A percentile compares a stretch with the other conserved stretches of the same genome.
These are phyloP conservation scores for Chloropsis hardwickii DNA, from an alignment of 2,113 vertebrate genomes.

Conservation along the genomic window DNA sequence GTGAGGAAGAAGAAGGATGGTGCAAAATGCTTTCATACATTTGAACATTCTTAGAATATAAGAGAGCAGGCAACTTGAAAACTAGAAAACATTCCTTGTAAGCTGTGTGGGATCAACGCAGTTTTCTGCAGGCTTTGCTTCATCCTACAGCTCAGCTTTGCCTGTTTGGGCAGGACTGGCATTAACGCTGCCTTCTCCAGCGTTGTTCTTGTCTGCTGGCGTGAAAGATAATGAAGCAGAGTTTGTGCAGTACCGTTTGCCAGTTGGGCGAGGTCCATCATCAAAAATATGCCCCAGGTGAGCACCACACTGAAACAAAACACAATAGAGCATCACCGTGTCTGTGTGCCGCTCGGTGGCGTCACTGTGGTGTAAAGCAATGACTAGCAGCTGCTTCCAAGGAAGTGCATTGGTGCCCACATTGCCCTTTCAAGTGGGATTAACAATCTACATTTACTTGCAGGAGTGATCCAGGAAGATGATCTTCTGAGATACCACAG, in stretches of 20 bases:
- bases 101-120: constrained; percentile 39
- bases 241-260: constrained; percentile 96
- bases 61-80: constrained; percentile 50
- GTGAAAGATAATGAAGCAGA: constrained; percentile 86
- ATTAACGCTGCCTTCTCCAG: background rate
- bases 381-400: background rate
- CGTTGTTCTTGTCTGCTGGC: constrained; percentile 47
- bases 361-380: background rate
- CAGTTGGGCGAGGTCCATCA: constrained; percentile 90
- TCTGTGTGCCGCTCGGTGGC: background rate
- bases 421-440: background rate
- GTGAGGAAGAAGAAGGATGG: constrained; percentile 49
- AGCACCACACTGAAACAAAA: constrained; percentile 90
- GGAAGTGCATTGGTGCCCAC: background rate
- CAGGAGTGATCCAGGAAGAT: background rate
- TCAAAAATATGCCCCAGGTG: constrained; percentile 97
- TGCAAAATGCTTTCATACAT: constrained; percentile 61
- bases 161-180: constrained; percentile 42
- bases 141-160: constrained; percentile 68
- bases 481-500: background rate
- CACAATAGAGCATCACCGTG: background rate
- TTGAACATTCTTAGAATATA: constrained; percentile 68
- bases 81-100: constrained; percentile 34
- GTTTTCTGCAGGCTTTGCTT: background rate
- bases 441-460: background rate